Base-by-base conservation (phyloP, 2,888 invertebrate species). In the Craniophora ligustri region DNA sequence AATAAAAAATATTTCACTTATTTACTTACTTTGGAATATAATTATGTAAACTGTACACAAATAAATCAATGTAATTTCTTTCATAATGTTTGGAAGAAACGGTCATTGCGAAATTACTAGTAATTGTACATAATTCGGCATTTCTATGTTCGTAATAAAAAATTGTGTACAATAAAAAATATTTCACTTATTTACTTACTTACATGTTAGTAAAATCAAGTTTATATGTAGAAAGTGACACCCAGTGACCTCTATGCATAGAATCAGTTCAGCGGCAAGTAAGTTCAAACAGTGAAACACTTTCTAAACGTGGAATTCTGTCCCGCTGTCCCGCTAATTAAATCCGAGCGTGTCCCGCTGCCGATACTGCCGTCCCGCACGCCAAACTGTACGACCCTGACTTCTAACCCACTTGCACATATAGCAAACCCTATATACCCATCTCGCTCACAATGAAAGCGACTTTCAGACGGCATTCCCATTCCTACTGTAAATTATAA, bases 401-500 rank as follows among this genome's bases (percentile, higher is more conserved):
- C 58, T 55, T 65, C 51, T 34, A 26, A 72, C 72, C 49, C 63
- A 21, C 44, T 73, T 60, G 13, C 49, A 40, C 67, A 13, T 35
- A 1, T 7, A 8, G 21, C 3, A n/a, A 36, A 11, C 34, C 26
- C n/a, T 28, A 62, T 70, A 55, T 16, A 11, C 7, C 40, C 34
- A 44, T 79, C 78, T 51, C 63, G 39, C 53, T 81, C 61, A 36
- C 31, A 70, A 57, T 39, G 70, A 76, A 78, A 76, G 74, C 76
- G 66, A 81, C 75, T 78, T 72, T 76, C 72, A 69, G 77, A 71
- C 67, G 78, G 79, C 67, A 82, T 79, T 76, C 71, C 72, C 73
- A 71, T 78, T 77, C 72, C 74, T 68, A 67, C 69, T 70, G 73
- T 65, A 75, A 78, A 80, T 75, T 79, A 73, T 75, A 74, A 73